Conservation (phyloP, 2,888 invertebrate species). For the Conistra vaccinii region DNA sequence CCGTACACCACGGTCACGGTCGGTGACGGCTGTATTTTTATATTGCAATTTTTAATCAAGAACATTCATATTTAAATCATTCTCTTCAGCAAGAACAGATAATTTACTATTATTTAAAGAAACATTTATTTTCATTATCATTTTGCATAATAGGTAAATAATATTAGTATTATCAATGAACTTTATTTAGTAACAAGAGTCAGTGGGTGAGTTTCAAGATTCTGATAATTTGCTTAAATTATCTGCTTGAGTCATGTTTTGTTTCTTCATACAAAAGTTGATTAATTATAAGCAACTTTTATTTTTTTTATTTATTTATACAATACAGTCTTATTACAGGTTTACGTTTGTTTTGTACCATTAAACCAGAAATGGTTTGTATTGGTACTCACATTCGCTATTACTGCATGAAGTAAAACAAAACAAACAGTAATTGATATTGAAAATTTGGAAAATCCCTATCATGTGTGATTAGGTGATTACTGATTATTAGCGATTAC, state of each 20-base stretch:
- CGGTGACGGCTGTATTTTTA: conserved; percentile 64
- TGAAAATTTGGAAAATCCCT: conserved; percentile 1
- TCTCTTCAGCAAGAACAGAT: not conserved
- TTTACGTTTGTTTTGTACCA: too few species aligned
- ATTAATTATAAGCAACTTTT: too few species aligned
- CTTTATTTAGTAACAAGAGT: not conserved
- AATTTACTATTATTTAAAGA: not conserved
- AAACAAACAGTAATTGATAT: not conserved
- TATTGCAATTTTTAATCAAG: conserved; percentile 31
- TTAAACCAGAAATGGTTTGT: too few species aligned
- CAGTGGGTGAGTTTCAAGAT: conserved; percentile 6
- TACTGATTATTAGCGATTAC: conserved; percentile 10
- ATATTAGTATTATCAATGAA: conserved; percentile 4
- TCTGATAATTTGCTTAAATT: too few species aligned
- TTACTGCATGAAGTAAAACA: not conserved
- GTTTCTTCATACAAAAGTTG: not conserved
- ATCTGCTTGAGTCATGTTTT: not conserved
- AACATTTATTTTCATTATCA: not conserved
- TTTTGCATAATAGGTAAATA: conserved; percentile 14
- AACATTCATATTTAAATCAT: not conserved
- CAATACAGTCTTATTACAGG: too few species aligned
- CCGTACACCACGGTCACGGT: conserved; percentile 82
- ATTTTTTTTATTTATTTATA: too few species aligned
- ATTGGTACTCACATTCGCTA: too few species aligned
- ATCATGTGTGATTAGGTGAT: not conserved